Evolutionary conservation across 2,888 invertebrate genomes (phyloP), one percentile per base, ranked within the genome.

Genomic region (Criorhina ranunculi): DNA sequence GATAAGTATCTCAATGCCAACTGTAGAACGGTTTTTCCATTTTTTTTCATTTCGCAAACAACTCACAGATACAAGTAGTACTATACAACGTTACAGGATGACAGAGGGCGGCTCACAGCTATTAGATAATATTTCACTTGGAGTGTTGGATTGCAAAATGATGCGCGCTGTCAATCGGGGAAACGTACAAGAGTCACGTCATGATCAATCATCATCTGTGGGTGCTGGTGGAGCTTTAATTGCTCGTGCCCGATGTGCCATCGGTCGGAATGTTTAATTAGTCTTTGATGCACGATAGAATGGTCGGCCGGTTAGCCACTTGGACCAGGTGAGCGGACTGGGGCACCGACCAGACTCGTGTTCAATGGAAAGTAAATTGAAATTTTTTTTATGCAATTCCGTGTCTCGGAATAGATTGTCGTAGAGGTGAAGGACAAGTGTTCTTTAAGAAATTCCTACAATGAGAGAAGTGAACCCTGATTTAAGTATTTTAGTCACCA

Each of bases 1-100:
- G 59, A 49, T 59, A 46, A 51, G 46, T 37, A 72, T 60, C 33
- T 72, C 72, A 72, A 72, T 72, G 72, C 40, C 72, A 70, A 24
- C 46, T n/a, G 46, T 17, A 31, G 37, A 60, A 51, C 19, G 59
- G 49, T 37, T 57, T 70, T 55, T 15, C 19, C 33, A 15, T 24
- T 44, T 17, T 55, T 42, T 55, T 15, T n/a, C 24, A 57, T 57
- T 69, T 44, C 55, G 37, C 29, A 51, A 66, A 66, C 35, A 51
- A 35, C 46, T 33, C 46, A 17, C 37, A 7, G 31, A 46, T 7
- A 8, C 49, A n/a, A 37, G 33, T 46, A 33, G 44, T 44, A 33
- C 44, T 44, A n/a, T 33, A 60, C 29, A n/a, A 12, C 31, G 15
- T 31, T 42, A 24, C 35, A 24, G 49, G 35, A 9, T 24, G 6